Evolutionary conservation across 2,888 invertebrate species (phyloP), one percentile per base, ranked within the genome.

Genomic region (Eulithis prunata): DNA sequence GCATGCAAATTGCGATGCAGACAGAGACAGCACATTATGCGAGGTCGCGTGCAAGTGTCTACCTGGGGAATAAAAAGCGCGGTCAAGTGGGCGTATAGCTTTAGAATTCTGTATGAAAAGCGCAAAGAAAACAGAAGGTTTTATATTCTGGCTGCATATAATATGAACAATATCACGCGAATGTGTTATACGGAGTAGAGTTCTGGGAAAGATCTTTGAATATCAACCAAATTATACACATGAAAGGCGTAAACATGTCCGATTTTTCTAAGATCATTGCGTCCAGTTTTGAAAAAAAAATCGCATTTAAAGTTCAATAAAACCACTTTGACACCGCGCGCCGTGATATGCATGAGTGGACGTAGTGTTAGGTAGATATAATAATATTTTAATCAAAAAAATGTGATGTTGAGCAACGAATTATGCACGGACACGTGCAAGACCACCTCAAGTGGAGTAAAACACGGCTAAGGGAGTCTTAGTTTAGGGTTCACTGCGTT

Each of bases 381-480:
- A 32, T 32, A 4, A 3, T 32, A 32, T 32, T 32, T 32, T 32
- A 32, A 32, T 32, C 4, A 32, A 5, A 32, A 32, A 32, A 32
- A 5, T 70, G 69, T 66, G 65, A 72, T 71, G 73, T 71, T 71
- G 64, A 13, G 47, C 65, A 61, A 49, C 66, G 59, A 71, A 81
- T 81, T 81, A 81, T 81, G 81, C 82, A 62, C 67, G 71, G 69
- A 58, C 81, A 74, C 81, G 81, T 69, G 47, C 75, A 36, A 57
- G 57, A 57, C 56, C 66, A 65, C 67, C 57, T 62, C 53, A 56
- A 57, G 57, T 58, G 57, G 58, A 64, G 49, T 64, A 73, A 72
- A 75, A 72, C 71, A 12, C 32, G 72, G 72, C 71, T 72, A 69
- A 69, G 66, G 62, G 62, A 58, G 66, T 55, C 28, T n/a, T 45